Percentiles rank a stretch among this genome's conserved stretches.
Evolutionary conservation across 2,113 vertebrate species (phyloP).

Genomic region (Alethe diademata): DNA sequence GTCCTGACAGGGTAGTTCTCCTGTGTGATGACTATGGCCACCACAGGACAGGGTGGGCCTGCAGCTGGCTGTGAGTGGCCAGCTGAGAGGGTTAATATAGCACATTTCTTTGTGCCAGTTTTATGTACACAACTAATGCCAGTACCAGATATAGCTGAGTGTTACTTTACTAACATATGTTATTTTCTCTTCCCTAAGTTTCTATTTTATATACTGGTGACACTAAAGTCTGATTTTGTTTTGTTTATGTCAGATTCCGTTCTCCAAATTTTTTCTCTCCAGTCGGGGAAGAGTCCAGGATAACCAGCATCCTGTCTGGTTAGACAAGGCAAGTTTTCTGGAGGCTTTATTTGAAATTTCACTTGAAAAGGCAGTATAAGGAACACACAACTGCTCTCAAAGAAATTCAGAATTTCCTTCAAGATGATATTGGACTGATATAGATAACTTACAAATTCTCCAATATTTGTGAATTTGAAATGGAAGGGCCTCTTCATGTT

Average conservation of each 20-base stretch:
- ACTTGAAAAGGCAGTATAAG: neutral
- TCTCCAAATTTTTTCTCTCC: constrained; percentile 95
- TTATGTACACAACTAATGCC: neutral
- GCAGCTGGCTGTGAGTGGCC: neutral
- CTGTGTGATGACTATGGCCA: rapidly evolving
- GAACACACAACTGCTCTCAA: neutral
- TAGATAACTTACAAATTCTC: neutral
- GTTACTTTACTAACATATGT: neutral
- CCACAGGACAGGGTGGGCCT: neutral
- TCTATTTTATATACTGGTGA: neutral
- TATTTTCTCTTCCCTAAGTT: neutral
- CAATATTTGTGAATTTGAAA: neutral
- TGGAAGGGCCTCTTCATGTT: neutral
- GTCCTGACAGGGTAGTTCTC: no score
- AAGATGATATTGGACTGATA: neutral
- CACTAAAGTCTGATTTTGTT: neutral
- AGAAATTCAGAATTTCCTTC: neutral
- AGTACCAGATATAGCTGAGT: neutral
- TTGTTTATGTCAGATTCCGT: constrained; percentile 84
- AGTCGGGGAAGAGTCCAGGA: constrained; percentile 89
- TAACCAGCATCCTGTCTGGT: constrained; percentile 77
- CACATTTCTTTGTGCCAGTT: neutral
- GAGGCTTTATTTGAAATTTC: neutral
- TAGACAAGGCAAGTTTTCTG: constrained; percentile 84
- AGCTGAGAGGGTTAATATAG: neutral